Evolutionary conservation across 2,888 invertebrate species (phyloP).

Genomic region (Argyresthia albistria): DNA sequence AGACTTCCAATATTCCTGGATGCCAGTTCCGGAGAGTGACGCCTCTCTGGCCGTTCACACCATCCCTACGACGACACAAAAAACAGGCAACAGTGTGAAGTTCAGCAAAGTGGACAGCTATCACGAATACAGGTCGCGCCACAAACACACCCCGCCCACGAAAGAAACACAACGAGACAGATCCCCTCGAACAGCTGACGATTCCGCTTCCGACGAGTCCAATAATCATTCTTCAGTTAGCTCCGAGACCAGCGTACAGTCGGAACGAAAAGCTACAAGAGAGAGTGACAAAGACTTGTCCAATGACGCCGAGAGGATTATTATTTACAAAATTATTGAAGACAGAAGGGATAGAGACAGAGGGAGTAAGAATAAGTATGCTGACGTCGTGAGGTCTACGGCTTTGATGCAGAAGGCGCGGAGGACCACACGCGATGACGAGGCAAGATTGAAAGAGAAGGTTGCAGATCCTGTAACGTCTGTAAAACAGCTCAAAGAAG

Average conservation of each 20-base stretch:
- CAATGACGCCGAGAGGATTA: conserved; percentile 50
- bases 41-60: conserved; percentile 46
- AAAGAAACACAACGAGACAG: conserved; percentile 33
- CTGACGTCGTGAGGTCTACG: neutral
- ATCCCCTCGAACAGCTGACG: conserved; percentile 6
- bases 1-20: conserved; percentile 57
- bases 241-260: conserved; percentile 36
- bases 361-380: neutral
- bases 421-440: too few relatives aligned
- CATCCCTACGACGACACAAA: conserved; percentile 37
- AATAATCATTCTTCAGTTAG: conserved; percentile 25
- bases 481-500: conserved; percentile 28
- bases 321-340: conserved; percentile 55
- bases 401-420: neutral
- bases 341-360: conserved; percentile 18
- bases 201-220: conserved; percentile 12
- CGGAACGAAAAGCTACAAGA: conserved; percentile 17
- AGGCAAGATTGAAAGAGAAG: neutral
- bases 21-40: conserved; percentile 61
- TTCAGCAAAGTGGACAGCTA: conserved; percentile 54
- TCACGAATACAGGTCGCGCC: conserved; percentile 57
- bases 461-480: neutral
- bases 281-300: conserved; percentile 12
- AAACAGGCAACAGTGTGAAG: conserved; percentile 42
- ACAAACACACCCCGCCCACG: conserved; percentile 61